A percentile compares a stretch with the other conserved stretches of the same genome.
Evolutionary conservation across 2,113 vertebrate species (phyloP).

Genomic region (Dermatemys mawii): DNA sequence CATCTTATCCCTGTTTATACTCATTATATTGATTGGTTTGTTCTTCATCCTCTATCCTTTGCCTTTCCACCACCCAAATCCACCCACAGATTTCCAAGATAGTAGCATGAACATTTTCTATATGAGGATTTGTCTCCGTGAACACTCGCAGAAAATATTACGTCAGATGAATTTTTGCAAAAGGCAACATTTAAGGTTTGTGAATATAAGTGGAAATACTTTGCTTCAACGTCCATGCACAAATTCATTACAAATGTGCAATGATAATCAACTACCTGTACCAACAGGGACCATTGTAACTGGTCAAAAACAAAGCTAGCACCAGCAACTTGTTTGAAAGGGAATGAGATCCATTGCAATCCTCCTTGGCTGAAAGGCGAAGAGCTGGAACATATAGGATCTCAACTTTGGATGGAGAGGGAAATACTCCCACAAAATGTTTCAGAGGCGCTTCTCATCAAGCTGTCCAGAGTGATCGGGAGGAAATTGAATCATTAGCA

Average conservation of each 20-base stretch:
- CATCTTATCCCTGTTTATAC: background rate
- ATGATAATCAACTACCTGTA: background rate
- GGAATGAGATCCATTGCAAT: background rate
- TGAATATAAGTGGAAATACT: background rate
- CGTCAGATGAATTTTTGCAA: background rate
- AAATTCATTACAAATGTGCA: background rate
- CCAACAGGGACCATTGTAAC: background rate
- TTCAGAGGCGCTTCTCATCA: background rate
- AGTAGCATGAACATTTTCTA: background rate
- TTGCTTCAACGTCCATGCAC: background rate
- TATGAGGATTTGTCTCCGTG: background rate
- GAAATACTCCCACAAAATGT: background rate
- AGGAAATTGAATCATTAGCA: background rate
- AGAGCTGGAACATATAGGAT: background rate
- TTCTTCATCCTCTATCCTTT: background rate
- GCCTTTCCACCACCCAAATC: background rate
- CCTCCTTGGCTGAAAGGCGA: background rate
- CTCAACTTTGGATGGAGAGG: background rate
- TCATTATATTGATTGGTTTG: background rate
- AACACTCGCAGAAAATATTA: background rate
- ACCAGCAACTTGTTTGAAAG: background rate
- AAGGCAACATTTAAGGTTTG: background rate
- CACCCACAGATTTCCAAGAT: background rate
- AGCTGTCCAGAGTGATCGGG: background rate
- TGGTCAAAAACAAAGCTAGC: background rate